phyloP scores from a whole-genome alignment of 2,888 invertebrate species.

The Subacronicta megacephala region DNA sequence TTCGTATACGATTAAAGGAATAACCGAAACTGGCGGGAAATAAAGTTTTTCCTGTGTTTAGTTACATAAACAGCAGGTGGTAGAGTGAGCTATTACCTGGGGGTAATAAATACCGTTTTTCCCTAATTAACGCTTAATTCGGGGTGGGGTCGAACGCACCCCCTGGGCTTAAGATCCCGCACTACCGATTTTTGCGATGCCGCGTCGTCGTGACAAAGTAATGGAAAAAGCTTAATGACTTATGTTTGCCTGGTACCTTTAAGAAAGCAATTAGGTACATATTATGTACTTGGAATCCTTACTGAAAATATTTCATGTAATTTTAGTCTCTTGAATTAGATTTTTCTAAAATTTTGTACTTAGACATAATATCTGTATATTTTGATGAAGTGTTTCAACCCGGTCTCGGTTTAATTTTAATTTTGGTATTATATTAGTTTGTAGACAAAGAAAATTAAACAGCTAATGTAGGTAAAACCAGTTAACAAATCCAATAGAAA shows the following conservation, averaged over 20 bases:
- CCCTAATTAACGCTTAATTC: slow-evolving; percentile 87
- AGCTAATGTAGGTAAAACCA: too few relatives aligned
- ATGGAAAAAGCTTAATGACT: slow-evolving; percentile 21
- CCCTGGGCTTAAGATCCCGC: slow-evolving; percentile 41
- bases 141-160: slow-evolving; percentile 56
- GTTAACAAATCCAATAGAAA: neutral
- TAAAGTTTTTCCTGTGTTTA: slow-evolving; percentile 58
- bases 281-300: too few relatives aligned
- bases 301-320: too few relatives aligned
- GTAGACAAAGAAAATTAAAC: too few relatives aligned
- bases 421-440: too few relatives aligned
- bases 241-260: neutral
- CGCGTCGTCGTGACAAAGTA: slow-evolving; percentile 25
- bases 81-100: slow-evolving; percentile 72
- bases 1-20: slow-evolving; percentile 39
- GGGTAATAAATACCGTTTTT: slow-evolving; percentile 86
- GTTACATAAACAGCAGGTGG: slow-evolving; percentile 73
- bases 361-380: too few relatives aligned
- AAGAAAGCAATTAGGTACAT: too few relatives aligned
- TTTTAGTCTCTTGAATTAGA: too few relatives aligned
- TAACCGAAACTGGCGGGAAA: slow-evolving; percentile 39
- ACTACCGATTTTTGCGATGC: slow-evolving; percentile 52
- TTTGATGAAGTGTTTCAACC: too few relatives aligned
- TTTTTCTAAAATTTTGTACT: too few relatives aligned
- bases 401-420: too few relatives aligned